Percentiles rank a stretch among this genome's conserved stretches.
Evolutionary conservation across 2,888 invertebrate species (phyloP).

Genomic region (Synanthedon formicaeformis): DNA sequence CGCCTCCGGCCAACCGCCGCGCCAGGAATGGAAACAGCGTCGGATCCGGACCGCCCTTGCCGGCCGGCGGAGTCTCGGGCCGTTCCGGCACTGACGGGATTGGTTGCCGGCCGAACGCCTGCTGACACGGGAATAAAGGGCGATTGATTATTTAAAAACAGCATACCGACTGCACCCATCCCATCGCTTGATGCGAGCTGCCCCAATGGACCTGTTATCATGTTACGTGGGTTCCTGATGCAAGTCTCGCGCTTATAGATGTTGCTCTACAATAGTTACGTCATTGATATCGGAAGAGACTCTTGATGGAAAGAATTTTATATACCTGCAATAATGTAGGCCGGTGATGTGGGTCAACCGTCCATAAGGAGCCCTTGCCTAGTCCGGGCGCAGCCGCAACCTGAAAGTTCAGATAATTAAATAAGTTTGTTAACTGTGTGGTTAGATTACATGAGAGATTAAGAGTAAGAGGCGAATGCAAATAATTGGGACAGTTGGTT

Average conservation of each 20-base stretch:
- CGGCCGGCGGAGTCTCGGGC: slow-evolving; percentile 32
- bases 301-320: neutral
- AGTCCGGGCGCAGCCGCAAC: slow-evolving; percentile 74
- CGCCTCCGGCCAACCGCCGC: slow-evolving; percentile 70
- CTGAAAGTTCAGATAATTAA: slow-evolving; percentile 15
- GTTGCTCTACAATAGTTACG: too few relatives aligned
- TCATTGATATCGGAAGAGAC: neutral
- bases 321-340: slow-evolving; percentile 75
- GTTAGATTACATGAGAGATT: too few relatives aligned
- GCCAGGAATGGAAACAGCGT: slow-evolving; percentile 87
- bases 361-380: slow-evolving; percentile 96
- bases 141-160: neutral
- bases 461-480: too few relatives aligned
- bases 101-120: slow-evolving; percentile 90
- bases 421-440: too few relatives aligned
- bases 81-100: slow-evolving; percentile 68
- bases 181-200: too few relatives aligned
- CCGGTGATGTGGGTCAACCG: slow-evolving; percentile 92
- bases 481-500: too few relatives aligned
- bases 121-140: slow-evolving; percentile 46
- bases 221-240: too few relatives aligned
- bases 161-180: too few relatives aligned
- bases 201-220: too few relatives aligned
- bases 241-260: too few relatives aligned
- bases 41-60: slow-evolving; percentile 75